Base-by-base conservation (phyloP, 1,140 invertebrate genomes). In the Bilobella aurantiaca region DNA sequence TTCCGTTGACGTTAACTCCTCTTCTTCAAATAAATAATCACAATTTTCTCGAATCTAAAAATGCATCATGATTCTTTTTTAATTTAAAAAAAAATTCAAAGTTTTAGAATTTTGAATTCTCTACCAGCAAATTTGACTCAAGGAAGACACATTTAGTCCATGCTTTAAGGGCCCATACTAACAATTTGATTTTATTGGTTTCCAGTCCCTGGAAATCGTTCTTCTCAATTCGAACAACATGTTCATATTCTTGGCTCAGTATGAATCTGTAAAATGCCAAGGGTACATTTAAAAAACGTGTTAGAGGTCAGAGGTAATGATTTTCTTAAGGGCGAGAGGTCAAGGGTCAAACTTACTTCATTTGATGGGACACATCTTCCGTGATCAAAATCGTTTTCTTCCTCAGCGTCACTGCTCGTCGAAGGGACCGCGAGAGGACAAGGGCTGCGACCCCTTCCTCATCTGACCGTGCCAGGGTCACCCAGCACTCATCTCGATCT, bases 71-170 rank as follows among this genome's bases (percentile, higher is more conserved):
- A 12, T 21, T 1, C 23, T 3, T 34, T 29, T 37, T 5, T 21
- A 25, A 23, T 18, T 63, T 29, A 3, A 3, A 53, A 53, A 3
- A 37, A 23, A 31, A 1, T 8, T 31, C 29, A 8, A 63, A 3
- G 34, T 29, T 3, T 16, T 21, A 21, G 27, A 63, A 2, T 12
- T 56, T n/a, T n/a, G 16, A 30, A 3, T 49, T 28, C n/a, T 25
- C 30, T 64, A 64, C 63, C 53, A 62, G 47, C 18, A 25, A 29
- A 29, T 61, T 53, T 1, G 32, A 18, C 3, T 31, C 12, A 23
- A 65, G 49, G 37, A 27, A 62, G 30, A 65, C 37, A 32, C 64
- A 65, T 66, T 62, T 62, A 12, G 18, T 32, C 25, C 58, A 62
- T n/a, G 60, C 1, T 1, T 31, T 23, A 1, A 66, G 47, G 28